A percentile compares a stretch with the other conserved stretches of the same genome.
Evolutionary conservation across 2,113 vertebrate genomes (phyloP).

Genomic region (Poecile atricapillus): DNA sequence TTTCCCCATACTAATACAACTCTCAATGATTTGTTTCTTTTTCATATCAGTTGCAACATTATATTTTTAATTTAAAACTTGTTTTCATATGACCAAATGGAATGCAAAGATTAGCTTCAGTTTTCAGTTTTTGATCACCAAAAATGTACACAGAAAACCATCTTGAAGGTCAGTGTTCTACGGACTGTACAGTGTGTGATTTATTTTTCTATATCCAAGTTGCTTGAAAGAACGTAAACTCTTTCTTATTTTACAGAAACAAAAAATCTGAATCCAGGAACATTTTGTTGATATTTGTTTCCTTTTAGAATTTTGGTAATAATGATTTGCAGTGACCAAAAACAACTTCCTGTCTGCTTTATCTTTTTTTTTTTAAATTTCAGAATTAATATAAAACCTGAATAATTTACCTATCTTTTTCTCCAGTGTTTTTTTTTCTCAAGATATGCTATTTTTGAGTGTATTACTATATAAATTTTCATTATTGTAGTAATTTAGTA

Average conservation of each 20-base stretch:
- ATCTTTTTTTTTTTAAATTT: neutral
- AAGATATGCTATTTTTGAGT: neutral
- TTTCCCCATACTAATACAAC: neutral
- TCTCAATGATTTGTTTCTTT: neutral
- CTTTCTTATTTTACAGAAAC: neutral
- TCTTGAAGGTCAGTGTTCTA: neutral
- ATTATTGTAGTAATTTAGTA: neutral
- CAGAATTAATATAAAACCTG: neutral
- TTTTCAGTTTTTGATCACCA: neutral
- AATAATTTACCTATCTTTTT: neutral
- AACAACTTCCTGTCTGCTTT: neutral
- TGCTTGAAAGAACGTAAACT: neutral
- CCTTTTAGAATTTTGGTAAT: neutral
- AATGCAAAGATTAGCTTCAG: neutral
- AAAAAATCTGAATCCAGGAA: neutral
- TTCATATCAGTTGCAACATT: neutral
- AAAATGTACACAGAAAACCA: neutral
- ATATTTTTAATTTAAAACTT: neutral
- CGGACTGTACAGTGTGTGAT: neutral
- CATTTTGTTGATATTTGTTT: neutral
- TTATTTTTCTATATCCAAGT: neutral
- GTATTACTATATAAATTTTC: neutral
- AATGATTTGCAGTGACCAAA: neutral
- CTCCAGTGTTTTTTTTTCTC: neutral
- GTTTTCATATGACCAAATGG: neutral